Conservation (phyloP, 1,140 invertebrate genomes). For the Brachionus rubens region DNA sequence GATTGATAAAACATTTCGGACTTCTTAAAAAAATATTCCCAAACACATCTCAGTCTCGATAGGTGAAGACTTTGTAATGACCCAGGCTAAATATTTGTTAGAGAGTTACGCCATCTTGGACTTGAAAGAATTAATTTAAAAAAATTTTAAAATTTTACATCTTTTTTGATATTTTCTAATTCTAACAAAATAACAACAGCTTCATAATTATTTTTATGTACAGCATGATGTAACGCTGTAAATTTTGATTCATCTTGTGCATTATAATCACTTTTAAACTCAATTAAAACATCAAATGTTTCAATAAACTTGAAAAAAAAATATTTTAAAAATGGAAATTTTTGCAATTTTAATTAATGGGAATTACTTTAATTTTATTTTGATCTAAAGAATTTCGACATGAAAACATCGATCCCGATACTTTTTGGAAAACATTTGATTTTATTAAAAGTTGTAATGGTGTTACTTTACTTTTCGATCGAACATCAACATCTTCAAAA, state of each 20-base stretch:
- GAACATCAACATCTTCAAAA: slow-evolving; percentile 6
- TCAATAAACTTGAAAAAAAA: slow-evolving; percentile 16
- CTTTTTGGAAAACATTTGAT: neutral
- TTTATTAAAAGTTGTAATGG: slow-evolving; percentile 26
- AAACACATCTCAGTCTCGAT: too few species aligned
- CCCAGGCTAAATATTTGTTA: too few species aligned
- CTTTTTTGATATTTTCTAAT: slow-evolving; percentile 8
- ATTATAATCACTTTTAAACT: neutral
- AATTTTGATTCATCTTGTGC: neutral
- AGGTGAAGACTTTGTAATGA: too few species aligned
- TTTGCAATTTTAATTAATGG: neutral
- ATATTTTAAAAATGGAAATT: neutral
- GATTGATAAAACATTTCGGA: too few species aligned
- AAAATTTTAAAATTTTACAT: neutral
- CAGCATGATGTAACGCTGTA: slow-evolving; percentile 34
- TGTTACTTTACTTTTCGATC: slow-evolving; percentile 36
- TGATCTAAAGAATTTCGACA: neutral
- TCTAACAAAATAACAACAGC: neutral
- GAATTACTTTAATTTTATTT: slow-evolving; percentile 13
- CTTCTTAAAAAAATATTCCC: too few species aligned
- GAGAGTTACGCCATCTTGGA: too few species aligned
- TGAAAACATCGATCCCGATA: neutral
- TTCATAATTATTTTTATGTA: slow-evolving; percentile 28
- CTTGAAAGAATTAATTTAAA: too few species aligned
- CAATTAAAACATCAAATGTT: slow-evolving; percentile 10